Evolutionary conservation across 2,113 vertebrate species (phyloP).

Genomic region (Misgurnus mizolepis): DNA sequence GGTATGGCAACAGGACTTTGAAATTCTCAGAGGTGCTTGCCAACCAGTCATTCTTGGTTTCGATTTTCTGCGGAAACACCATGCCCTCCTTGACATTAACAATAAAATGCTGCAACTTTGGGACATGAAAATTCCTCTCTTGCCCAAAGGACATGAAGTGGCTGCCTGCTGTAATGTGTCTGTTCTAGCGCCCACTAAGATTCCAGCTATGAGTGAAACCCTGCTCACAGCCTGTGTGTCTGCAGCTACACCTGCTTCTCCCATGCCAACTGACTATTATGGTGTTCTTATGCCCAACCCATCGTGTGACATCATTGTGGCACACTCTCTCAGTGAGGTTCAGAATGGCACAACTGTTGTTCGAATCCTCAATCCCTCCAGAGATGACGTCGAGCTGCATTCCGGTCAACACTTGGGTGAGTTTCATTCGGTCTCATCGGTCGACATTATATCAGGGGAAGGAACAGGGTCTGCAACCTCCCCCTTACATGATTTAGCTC

Average conservation of each 20-base stretch:
- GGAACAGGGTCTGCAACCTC: conserved; percentile 3
- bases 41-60: conserved; percentile 10
- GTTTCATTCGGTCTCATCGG: conserved; percentile 21
- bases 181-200: neutral
- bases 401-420: conserved; percentile 25
- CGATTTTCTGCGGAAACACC: conserved; percentile 17
- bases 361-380: neutral
- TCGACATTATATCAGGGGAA: neutral
- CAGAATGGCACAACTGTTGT: conserved; percentile 29
- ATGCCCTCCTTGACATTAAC: conserved; percentile 22
- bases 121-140: neutral
- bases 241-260: neutral
- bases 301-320: neutral
- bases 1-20: conserved; percentile 7
- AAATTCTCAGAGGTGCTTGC: conserved; percentile 15
- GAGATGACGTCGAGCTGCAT: conserved; percentile 9
- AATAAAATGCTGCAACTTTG: neutral
- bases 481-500: neutral
- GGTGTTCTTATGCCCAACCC: conserved; percentile 36
- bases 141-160: neutral
- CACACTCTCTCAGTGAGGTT: conserved; percentile 3
- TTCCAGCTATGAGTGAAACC: neutral
- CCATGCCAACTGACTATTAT: no score
- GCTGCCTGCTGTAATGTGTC: conserved; percentile 33
- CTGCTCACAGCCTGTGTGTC: neutral